Evolutionary conservation across 2,113 vertebrate genomes (phyloP).

Genomic region (Heptranchias perlo): DNA sequence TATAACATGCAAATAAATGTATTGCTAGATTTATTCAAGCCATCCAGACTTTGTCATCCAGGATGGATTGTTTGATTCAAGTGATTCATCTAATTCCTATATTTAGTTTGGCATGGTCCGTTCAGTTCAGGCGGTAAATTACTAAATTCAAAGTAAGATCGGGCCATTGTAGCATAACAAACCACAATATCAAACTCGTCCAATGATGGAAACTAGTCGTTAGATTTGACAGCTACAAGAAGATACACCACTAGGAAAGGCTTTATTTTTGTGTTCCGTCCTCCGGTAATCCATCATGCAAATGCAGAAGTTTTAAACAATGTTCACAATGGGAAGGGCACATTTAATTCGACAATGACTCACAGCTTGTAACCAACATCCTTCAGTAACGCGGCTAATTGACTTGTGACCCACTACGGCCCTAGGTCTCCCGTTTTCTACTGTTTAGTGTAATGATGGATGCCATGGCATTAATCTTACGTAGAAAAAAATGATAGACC

Average conservation of each 20-base stretch:
- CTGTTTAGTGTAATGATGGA: slow-evolving; percentile 45
- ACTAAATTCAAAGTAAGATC: background rate
- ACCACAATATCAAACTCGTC: background rate
- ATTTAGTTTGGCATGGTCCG: background rate
- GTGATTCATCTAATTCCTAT: slow-evolving; percentile 9
- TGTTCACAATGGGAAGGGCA: slow-evolving; percentile 46
- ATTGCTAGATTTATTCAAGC: background rate
- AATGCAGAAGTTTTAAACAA: slow-evolving; percentile 39
- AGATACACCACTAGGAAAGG: background rate
- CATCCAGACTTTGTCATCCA: background rate
- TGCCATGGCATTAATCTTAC: slow-evolving; percentile 44
- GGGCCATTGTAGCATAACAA: background rate
- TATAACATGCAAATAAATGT: background rate
- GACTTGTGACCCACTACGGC: slow-evolving; percentile 33
- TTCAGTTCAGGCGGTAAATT: background rate
- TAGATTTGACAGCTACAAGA: background rate
- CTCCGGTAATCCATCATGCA: slow-evolving; percentile 41
- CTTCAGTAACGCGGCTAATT: slow-evolving; percentile 43
- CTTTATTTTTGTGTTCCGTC: background rate
- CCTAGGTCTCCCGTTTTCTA: slow-evolving; percentile 22
- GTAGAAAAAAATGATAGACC: slow-evolving; percentile 9
- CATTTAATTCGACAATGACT: slow-evolving; percentile 46
- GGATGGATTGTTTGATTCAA: background rate
- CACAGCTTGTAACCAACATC: slow-evolving; percentile 45
- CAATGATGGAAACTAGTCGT: background rate